Percentiles rank a stretch among this genome's conserved stretches.
These are phyloP conservation scores for Pollenia angustigena DNA, from an alignment of 2,888 invertebrate species.

Conservation along the genomic window DNA sequence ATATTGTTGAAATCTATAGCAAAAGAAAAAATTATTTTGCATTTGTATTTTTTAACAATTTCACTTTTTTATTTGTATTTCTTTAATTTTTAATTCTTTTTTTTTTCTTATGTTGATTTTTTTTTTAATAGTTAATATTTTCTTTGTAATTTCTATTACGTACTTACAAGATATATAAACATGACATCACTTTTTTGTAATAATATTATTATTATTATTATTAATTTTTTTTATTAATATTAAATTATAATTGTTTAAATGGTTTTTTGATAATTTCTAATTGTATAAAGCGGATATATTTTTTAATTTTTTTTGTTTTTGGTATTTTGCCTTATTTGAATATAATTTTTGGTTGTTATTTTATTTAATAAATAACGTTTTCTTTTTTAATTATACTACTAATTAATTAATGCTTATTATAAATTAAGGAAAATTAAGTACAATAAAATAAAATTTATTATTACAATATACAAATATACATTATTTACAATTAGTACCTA, in stretches of 20 bases:
- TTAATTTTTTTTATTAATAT: conserved; percentile 16
- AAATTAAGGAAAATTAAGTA: conserved; percentile 75
- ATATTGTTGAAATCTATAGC: too few relatives aligned
- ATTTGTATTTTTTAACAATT: conserved; percentile 75
- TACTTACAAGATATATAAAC: conserved; percentile 80
- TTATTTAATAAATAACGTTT: conserved; percentile 80
- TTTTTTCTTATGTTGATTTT: conserved; percentile 39
- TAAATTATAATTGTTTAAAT: conserved; percentile 58
- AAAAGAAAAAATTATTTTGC: background rate
- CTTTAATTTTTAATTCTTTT: conserved; percentile 21
- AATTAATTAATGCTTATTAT: conserved; percentile 76
- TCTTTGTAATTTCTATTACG: conserved; percentile 70
- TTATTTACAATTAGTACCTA: conserved; percentile 78
- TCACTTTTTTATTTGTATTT: conserved; percentile 78
- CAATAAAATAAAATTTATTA: conserved; percentile 40
- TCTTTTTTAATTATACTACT: conserved; percentile 61
- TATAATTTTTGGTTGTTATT: conserved; percentile 55
- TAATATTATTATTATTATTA: conserved; percentile 80
- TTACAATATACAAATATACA: conserved; percentile 81
- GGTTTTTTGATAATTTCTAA: conserved; percentile 63
- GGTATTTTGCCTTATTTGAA: conserved; percentile 34
- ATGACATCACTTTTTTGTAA: conserved; percentile 82
- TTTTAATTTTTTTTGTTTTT: conserved; percentile 35
- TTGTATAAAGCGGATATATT: conserved; percentile 72
- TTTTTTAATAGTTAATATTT: conserved; percentile 81